Percentiles rank a stretch among this genome's conserved stretches.
phyloP scores from a whole-genome alignment of 2,797 vertebrate genomes.

The Centropyge bicolor region DNA sequence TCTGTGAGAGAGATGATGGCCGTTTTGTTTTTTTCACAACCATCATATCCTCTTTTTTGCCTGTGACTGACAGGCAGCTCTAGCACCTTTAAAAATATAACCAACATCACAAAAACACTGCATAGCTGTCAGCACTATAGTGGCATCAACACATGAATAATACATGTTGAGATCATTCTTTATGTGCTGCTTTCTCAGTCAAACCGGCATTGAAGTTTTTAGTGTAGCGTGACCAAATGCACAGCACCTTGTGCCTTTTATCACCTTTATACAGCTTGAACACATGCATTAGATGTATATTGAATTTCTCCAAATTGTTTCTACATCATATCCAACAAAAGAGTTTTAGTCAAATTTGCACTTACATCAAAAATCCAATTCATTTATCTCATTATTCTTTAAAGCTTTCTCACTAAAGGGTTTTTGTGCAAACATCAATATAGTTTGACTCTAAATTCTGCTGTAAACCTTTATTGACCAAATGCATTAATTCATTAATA shows the following conservation, averaged over 20 bases:
- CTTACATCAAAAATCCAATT: neutral
- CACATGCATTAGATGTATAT: neutral
- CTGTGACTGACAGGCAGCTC: slow-evolving; percentile 1
- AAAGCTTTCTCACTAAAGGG: neutral
- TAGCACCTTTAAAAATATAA: slow-evolving; percentile 21
- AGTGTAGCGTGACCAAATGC: neutral
- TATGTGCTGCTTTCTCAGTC: neutral
- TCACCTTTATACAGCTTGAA: neutral
- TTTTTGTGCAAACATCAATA: neutral
- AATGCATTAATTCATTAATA: neutral
- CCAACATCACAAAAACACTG: neutral
- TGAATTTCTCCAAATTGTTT: neutral
- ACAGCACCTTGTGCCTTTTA: neutral
- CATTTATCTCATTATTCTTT: neutral
- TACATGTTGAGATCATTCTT: neutral
- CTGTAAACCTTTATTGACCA: neutral
- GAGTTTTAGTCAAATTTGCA: neutral
- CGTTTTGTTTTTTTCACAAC: slow-evolving; percentile 12
- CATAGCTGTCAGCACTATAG: neutral
- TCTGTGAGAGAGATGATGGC: neutral
- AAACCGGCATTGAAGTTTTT: neutral
- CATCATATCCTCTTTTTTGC: slow-evolving; percentile 17
- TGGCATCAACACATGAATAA: neutral
- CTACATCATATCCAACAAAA: neutral
- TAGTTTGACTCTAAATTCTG: neutral